Conservation (phyloP, 2,888 invertebrate genomes). For the Drosophila neonasuta region DNA sequence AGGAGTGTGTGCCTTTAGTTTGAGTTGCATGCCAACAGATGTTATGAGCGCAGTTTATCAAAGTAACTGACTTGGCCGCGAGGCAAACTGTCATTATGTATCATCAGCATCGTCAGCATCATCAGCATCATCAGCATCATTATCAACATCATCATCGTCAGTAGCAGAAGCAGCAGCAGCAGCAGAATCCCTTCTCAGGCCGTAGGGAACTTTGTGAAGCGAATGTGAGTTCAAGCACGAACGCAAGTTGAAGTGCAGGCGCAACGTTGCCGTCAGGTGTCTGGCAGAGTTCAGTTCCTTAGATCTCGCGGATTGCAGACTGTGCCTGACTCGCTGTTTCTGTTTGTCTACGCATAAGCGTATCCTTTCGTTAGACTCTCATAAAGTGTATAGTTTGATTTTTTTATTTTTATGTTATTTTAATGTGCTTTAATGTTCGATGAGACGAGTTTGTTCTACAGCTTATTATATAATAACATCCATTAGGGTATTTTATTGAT, state of each 20-base stretch:
- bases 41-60: conserved; percentile 59
- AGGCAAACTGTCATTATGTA: conserved; percentile 55
- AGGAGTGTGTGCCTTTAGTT: conserved; percentile 2
- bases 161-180: conserved; percentile 18
- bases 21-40: conserved; percentile 31
- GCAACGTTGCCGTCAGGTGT: conserved; percentile 26
- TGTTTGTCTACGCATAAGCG: conserved; percentile 29
- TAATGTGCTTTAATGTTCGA: conserved; percentile 61
- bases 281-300: conserved; percentile 14
- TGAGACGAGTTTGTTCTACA: conserved; percentile 65
- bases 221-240: conserved; percentile 1
- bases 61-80: conserved; percentile 52
- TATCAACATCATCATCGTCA: conserved; percentile 24
- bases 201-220: neutral
- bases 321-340: neutral
- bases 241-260: conserved; percentile 13
- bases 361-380: conserved; percentile 4
- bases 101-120: conserved; percentile 43
- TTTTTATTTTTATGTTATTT: conserved; percentile 51
- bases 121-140: conserved; percentile 13
- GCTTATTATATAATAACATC: conserved; percentile 77
- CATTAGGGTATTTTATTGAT: conserved; percentile 76
- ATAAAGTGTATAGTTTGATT: conserved; percentile 6
- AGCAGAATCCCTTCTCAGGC: conserved; percentile 17
- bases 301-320: conserved; percentile 3